Base-by-base conservation (phyloP, 1,140 invertebrate species). In the Rhynchophorus ferrugineus region DNA sequence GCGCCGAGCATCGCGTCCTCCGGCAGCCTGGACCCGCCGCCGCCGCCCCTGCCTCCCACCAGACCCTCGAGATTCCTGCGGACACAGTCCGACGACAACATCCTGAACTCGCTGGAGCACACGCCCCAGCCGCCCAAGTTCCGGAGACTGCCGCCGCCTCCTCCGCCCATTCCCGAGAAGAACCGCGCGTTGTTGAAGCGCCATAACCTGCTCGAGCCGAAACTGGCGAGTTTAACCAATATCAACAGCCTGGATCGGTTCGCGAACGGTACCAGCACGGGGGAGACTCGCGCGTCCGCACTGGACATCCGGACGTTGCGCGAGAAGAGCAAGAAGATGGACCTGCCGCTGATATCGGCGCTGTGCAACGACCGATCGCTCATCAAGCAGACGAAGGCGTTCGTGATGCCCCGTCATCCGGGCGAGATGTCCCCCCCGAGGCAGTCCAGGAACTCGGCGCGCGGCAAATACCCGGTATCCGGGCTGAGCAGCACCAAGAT, bases 311-410 rank as follows among this genome's bases (percentile, higher is more conserved):
- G 82, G 54, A 82, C 84, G 35, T 71, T 93, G 33, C 75, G 89
- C 21, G 88, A 91, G 69, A 89, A 91, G 72, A 91, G 87, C 71
- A 83, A 85, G 56, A 86, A 91, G 61, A 70, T 92, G 55, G 89
- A 93, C 70, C 72, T 94, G 62, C 90, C 90, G 11, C 71, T 94
- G 20, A 91, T 94, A 62, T 85, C 88, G 33, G 90, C 90, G 3
- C 72, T 94, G 41, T 94, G 89, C 71, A 92, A 92, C 65, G 90
- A 94, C 69, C 77, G 84, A 20, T 88, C 88, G 33, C 71, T 91
- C 50, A 68, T 91, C 36, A 89, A 89, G 69, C 87, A 89, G 68
- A 89, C 87, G 3, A 89, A 89, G 69, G 85, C 86, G 9, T 87
- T 85, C 61, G 84, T 84, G 35, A 74, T 83, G 71, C 81, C 84